A percentile compares a stretch with the other conserved stretches of the same genome.
phyloP scores from a whole-genome alignment of 2,888 invertebrate genomes.

The Chironomus tentans region DNA sequence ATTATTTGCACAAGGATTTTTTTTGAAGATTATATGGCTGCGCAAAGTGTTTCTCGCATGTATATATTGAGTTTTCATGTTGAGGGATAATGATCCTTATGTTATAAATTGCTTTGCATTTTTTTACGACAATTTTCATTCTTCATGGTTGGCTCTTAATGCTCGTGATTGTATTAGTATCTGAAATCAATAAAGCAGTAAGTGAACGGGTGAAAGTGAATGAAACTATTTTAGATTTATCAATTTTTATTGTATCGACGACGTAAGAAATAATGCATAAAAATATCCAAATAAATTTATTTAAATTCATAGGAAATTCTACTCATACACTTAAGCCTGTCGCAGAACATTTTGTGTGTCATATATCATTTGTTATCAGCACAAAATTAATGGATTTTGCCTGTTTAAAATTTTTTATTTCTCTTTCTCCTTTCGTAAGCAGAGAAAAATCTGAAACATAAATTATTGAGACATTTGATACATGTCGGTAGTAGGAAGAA shows the following conservation, averaged over 20 bases:
- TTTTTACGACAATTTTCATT: background rate
- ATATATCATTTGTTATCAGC: constrained; percentile 19
- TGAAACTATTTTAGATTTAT: too few relatives aligned
- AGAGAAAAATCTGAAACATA: background rate
- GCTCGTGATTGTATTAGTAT: background rate
- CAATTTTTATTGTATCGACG: too few relatives aligned
- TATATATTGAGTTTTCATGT: background rate
- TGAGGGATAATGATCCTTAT: background rate
- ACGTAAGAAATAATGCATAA: too few relatives aligned
- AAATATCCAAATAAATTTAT: too few relatives aligned
- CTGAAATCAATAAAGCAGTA: background rate
- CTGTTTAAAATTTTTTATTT: constrained; percentile 14
- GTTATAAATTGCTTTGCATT: constrained; percentile 13
- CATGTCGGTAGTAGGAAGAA: too few relatives aligned
- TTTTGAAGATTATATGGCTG: background rate
- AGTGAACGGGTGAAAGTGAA: background rate
- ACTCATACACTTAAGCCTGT: background rate
- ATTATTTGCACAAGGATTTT: constrained; percentile 1
- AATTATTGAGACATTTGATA: constrained; percentile 5
- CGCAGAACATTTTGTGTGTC: background rate
- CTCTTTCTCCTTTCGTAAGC: background rate
- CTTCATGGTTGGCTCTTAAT: background rate
- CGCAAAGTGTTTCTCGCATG: background rate
- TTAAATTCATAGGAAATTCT: background rate
- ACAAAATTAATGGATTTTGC: constrained; percentile 21